phyloP scores from a whole-genome alignment of 2,888 invertebrate species.

The Alcis repandata region DNA sequence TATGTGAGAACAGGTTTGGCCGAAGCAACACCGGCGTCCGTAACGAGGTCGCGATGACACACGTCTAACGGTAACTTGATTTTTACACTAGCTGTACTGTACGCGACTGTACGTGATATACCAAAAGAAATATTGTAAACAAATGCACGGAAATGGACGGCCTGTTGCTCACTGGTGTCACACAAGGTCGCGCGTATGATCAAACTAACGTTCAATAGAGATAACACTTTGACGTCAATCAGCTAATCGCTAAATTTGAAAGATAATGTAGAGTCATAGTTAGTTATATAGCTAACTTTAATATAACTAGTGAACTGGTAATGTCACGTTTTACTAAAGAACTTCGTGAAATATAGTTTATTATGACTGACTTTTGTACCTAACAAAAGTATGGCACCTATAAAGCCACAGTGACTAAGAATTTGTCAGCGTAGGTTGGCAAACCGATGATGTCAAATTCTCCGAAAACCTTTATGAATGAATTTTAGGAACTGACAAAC shows the following conservation, averaged over 20 bases:
- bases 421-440: slow-evolving; percentile 10
- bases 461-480: slow-evolving; percentile 55
- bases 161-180: slow-evolving; percentile 14
- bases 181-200: slow-evolving; percentile 39
- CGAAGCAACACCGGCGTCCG: slow-evolving; percentile 58
- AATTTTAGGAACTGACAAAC: slow-evolving; percentile 52
- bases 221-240: slow-evolving; percentile 17
- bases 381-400: neutral
- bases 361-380: neutral
- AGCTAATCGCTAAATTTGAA: neutral
- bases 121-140: slow-evolving; percentile 63
- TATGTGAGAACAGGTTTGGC: slow-evolving; percentile 78
- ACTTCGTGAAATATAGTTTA: neutral
- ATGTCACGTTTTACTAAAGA: no score
- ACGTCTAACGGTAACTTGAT: slow-evolving; percentile 83
- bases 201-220: slow-evolving; percentile 8
- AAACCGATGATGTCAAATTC: slow-evolving; percentile 41
- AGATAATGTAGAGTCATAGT: neutral
- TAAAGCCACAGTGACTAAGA: slow-evolving; percentile 15
- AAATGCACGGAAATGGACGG: slow-evolving; percentile 41
- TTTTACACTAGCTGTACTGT: slow-evolving; percentile 63
- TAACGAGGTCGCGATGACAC: slow-evolving; percentile 83
- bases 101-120: slow-evolving; percentile 59
- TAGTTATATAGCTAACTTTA: neutral
- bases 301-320: no score